Base-by-base conservation (phyloP, 2,888 invertebrate genomes). In the Coleophora flavipennella region DNA sequence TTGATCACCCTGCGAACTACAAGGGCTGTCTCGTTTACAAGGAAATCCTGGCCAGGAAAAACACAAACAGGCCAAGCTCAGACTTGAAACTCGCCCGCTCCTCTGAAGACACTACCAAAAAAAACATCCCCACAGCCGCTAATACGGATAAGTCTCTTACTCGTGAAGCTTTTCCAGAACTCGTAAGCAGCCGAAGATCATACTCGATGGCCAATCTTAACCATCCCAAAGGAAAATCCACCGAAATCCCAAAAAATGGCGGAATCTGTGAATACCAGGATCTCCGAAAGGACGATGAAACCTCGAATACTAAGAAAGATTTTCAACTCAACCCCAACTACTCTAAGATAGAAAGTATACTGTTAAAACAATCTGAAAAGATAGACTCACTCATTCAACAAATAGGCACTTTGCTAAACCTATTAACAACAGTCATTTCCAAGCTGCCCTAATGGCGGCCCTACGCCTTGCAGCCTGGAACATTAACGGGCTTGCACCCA, bases 381-480 rank as follows among this genome's bases (percentile, higher is more conserved):
- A 11, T 46, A 7, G 43, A 42, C n/a, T 11, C 20, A 25, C 13
- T 44, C 33, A 11, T 44, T n/a, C 33, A 39, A 40, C 46, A 42
- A 37, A 43, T 46, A 29, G 34, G 39, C 13, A 39, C 26, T 8
- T 27, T 43, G 7, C 28, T 36, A 20, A 20, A 20, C 20, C 29
- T 36, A 3, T 6, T 36, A 11, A 31, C 36, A 27, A 20, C 12
- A 11, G 10, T 38, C 35, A 9, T 31, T 34, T 9, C 28, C 33
- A 42, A 40, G 31, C 25, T 36, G n/a, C n/a, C 26, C 11, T 9
- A 12, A 26, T 20, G 14, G 25, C 20, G 31, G 11, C 28, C 6
- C 29, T 50, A 25, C 45, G 44, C 35, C 38, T 53, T 20, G 48
- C 36, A 1, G 33, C 47, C 11, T 56, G 50, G 53, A 54, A 56